Evolutionary conservation across 2,113 vertebrate species (phyloP).

Genomic region (Corynorhinus townsendii): DNA sequence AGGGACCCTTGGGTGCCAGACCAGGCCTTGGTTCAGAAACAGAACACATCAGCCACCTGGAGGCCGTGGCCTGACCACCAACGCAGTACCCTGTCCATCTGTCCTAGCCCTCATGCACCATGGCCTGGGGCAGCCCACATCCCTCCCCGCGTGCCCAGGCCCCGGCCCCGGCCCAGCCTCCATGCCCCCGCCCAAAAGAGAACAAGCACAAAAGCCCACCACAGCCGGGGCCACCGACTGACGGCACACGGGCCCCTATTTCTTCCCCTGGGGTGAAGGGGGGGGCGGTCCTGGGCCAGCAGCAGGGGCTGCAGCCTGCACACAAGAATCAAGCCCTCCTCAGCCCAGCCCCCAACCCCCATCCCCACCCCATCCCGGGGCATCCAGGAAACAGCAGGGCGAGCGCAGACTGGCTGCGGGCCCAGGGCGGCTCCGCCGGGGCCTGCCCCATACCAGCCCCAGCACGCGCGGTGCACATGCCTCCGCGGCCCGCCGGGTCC

Average conservation of each 20-base stretch:
- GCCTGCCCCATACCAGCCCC: conserved; percentile 68
- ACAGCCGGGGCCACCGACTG: fast-evolving
- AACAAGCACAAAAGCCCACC: not conserved
- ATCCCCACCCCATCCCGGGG: not conserved
- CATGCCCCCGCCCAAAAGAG: not conserved
- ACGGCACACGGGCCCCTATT: not conserved
- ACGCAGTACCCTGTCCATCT: fast-evolving
- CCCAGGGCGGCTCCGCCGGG: conserved; percentile 58
- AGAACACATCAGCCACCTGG: not conserved
- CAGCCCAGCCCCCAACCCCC: not conserved
- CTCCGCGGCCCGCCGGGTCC: conserved; percentile 46
- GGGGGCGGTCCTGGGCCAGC: not conserved
- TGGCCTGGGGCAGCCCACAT: not conserved
- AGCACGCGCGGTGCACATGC: conserved; percentile 70
- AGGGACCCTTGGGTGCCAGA: fast-evolving
- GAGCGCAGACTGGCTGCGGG: conserved; percentile 46
- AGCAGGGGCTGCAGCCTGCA: not conserved
- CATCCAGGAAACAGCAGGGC: conserved; percentile 60
- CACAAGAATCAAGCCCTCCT: not conserved
- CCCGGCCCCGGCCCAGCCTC: too few relatives aligned
- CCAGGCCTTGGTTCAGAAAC: not conserved
- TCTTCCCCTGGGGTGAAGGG: not conserved
- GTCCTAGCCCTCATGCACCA: not conserved
- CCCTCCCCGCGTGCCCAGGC: not conserved
- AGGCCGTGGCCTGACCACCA: fast-evolving